These are phyloP conservation scores for Morone chrysops DNA, from an alignment of 2,113 vertebrate genomes.

Conservation along the genomic window DNA sequence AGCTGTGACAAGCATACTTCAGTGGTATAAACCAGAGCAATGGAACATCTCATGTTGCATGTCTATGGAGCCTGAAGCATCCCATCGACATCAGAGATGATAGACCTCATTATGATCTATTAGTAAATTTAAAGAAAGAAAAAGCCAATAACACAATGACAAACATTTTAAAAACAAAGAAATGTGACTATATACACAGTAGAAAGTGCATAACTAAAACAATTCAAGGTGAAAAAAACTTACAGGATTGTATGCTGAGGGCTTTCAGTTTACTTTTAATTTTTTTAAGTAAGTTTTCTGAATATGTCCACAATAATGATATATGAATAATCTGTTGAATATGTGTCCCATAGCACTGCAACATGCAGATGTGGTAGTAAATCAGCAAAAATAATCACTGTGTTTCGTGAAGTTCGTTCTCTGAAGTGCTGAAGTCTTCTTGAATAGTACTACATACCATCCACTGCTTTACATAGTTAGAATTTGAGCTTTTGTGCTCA, in stretches of 20 bases:
- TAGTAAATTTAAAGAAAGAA: not conserved
- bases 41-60: not conserved
- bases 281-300: not conserved
- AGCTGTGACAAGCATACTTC: not conserved
- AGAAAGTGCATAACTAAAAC: slow-evolving; percentile 14
- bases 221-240: slow-evolving; percentile 3
- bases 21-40: not conserved
- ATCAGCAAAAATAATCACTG: not conserved
- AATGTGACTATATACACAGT: not conserved
- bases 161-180: not conserved
- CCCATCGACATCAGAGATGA: not conserved
- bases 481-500: slow-evolving; percentile 74
- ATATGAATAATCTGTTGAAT: not conserved
- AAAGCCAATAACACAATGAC: not conserved
- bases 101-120: not conserved
- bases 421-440: slow-evolving; percentile 25
- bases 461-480: slow-evolving; percentile 96
- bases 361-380: not conserved
- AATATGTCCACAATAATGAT: not conserved
- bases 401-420: not conserved
- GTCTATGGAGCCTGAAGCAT: not conserved
- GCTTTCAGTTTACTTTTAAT: not conserved
- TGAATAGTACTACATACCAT: slow-evolving; percentile 74
- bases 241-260: not conserved
- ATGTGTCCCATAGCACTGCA: not conserved